Conservation (phyloP, 2,113 vertebrate species). For the Poecile atricapillus region DNA sequence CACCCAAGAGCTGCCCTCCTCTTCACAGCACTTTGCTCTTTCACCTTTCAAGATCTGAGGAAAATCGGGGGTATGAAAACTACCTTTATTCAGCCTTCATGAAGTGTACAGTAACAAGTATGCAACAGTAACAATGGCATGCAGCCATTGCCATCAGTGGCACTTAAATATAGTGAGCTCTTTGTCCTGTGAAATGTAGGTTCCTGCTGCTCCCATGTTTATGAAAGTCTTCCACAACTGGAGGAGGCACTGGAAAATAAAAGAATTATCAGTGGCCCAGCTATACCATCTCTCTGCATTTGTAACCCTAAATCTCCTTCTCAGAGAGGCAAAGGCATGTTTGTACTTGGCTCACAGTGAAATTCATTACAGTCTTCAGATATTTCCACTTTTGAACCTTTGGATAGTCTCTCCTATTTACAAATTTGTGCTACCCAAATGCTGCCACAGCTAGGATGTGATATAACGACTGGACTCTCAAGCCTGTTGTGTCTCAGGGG, state of each 20-base stretch:
- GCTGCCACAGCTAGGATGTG: not conserved
- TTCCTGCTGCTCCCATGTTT: accelerated
- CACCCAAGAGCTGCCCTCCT: not conserved
- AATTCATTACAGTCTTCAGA: not conserved
- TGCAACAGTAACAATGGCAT: not conserved
- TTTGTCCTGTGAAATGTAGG: not conserved
- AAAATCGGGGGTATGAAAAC: not conserved
- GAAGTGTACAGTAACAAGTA: not conserved
- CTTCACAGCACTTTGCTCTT: not conserved
- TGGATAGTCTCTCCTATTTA: not conserved
- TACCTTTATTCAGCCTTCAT: not conserved
- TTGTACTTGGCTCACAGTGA: not conserved
- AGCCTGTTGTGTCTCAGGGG: not conserved
- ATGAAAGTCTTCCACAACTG: not conserved
- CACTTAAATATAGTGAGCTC: not conserved
- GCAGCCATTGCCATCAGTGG: not conserved
- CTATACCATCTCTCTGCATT: not conserved
- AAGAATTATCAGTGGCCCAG: not conserved
- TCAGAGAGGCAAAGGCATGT: not conserved
- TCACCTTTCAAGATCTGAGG: not conserved
- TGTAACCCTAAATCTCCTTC: not conserved
- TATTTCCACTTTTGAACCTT: not conserved
- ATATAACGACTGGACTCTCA: accelerated
- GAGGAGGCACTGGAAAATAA: not conserved
- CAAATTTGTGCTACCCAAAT: not conserved